A percentile compares a stretch with the other conserved stretches of the same genome.
phyloP scores from a whole-genome alignment of 2,797 vertebrate species.

The Anguilla anguilla region DNA sequence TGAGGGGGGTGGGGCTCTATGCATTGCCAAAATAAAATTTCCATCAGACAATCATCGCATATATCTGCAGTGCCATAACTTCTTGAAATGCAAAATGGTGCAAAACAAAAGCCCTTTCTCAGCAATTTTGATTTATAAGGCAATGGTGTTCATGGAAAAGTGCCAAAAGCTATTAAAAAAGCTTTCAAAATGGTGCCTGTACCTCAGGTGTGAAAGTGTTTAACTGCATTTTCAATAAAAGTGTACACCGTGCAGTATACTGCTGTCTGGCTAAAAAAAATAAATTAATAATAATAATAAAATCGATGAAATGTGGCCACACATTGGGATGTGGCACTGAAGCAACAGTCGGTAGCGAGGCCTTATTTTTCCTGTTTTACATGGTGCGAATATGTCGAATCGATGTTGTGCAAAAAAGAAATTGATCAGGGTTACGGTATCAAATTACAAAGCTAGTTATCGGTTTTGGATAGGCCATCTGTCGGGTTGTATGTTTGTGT shows the following conservation, averaged over 20 bases:
- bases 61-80: background rate
- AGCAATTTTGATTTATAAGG: background rate
- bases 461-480: constrained; percentile 24
- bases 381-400: constrained; percentile 11
- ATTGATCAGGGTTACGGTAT: constrained; percentile 21
- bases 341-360: background rate
- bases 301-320: background rate
- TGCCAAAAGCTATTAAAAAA: background rate
- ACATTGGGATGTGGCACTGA: background rate
- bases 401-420: constrained; percentile 1
- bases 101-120: background rate
- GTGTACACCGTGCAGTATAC: background rate
- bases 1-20: background rate
- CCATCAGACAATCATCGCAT: background rate
- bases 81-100: background rate
- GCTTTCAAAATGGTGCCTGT: background rate
- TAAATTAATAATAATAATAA: background rate
- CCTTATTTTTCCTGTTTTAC: background rate
- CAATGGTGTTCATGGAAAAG: background rate
- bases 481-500: constrained; percentile 34
- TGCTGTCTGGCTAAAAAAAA: background rate
- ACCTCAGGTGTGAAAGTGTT: background rate
- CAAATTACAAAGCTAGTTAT: constrained; percentile 24
- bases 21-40: background rate
- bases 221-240: background rate